These are phyloP conservation scores for Thaumatotibia leucotreta DNA, from an alignment of 1,140 invertebrate species.

Conservation along the genomic window DNA sequence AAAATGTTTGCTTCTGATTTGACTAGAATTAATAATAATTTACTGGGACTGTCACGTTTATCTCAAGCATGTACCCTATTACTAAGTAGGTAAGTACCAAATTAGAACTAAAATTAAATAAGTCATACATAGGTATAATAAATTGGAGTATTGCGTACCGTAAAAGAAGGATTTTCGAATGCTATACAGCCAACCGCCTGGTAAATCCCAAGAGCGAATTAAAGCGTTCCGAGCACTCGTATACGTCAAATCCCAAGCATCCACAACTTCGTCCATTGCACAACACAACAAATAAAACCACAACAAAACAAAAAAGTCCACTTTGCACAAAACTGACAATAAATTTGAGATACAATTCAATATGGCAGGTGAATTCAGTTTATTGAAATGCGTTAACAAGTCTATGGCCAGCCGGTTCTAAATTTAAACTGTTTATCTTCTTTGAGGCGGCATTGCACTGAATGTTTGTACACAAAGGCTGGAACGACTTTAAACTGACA, in stretches of 20 bases:
- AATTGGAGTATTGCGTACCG: too few species aligned
- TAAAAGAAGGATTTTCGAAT: slow-evolving; percentile 25
- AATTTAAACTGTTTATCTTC: background rate
- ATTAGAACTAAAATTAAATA: too few species aligned
- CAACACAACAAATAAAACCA: background rate
- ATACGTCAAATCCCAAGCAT: slow-evolving; percentile 44
- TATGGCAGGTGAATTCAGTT: background rate
- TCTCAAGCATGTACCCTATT: too few species aligned
- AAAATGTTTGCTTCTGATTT: too few species aligned
- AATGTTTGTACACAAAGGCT: background rate
- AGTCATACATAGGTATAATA: too few species aligned
- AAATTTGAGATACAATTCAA: background rate
- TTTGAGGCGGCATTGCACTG: background rate
- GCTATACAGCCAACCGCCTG: slow-evolving; percentile 45
- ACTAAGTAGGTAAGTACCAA: too few species aligned
- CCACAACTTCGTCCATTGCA: slow-evolving; percentile 51
- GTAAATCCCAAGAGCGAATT: slow-evolving; percentile 47
- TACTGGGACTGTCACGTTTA: too few species aligned
- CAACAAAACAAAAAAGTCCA: background rate
- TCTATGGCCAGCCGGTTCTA: background rate
- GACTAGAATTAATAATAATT: too few species aligned
- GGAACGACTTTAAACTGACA: background rate
- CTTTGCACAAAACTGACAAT: background rate
- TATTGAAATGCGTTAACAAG: background rate
- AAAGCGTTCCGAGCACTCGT: slow-evolving; percentile 41